phyloP scores from a whole-genome alignment of 2,797 vertebrate genomes.

The Eleutherodactylus coqui region DNA sequence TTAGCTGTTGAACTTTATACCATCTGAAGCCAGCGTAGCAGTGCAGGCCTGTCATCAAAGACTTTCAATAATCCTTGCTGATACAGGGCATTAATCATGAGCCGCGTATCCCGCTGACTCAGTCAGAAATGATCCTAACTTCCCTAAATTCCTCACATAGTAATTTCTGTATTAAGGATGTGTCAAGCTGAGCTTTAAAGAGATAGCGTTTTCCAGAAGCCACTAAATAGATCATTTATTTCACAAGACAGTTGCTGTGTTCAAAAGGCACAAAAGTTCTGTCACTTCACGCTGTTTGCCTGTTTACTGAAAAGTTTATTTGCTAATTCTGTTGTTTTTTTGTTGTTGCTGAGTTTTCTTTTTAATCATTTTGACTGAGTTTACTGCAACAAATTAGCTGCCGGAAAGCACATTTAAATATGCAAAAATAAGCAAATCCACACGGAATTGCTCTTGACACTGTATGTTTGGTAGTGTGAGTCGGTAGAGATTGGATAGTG shows the following conservation, averaged over 20 bases:
- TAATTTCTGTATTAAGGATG: slow-evolving; percentile 59
- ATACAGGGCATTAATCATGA: slow-evolving; percentile 61
- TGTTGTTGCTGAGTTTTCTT: slow-evolving; percentile 11
- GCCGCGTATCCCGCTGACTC: slow-evolving; percentile 56
- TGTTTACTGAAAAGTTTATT: slow-evolving; percentile 35
- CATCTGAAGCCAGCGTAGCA: slow-evolving; percentile 23
- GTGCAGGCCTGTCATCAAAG: slow-evolving; percentile 52
- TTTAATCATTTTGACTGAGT: slow-evolving; percentile 12
- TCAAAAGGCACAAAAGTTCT: slow-evolving; percentile 52
- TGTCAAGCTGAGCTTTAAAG: slow-evolving; percentile 61
- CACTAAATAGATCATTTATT: slow-evolving; percentile 57
- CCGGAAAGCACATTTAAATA: background rate
- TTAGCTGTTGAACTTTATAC: slow-evolving; percentile 48
- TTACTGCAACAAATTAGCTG: slow-evolving; percentile 10
- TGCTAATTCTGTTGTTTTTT: slow-evolving; percentile 21
- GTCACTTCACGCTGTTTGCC: slow-evolving; percentile 22
- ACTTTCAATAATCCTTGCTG: slow-evolving; percentile 58
- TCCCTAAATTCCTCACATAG: slow-evolving; percentile 55
- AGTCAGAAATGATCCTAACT: slow-evolving; percentile 54
- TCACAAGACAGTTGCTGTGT: slow-evolving; percentile 27
- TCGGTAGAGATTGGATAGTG: background rate
- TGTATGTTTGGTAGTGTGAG: background rate
- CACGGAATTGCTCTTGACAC: background rate
- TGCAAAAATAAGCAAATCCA: background rate
- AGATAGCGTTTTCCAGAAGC: slow-evolving; percentile 35